Conservation (phyloP, 1,140 invertebrate species). For the Apis laboriosa region DNA sequence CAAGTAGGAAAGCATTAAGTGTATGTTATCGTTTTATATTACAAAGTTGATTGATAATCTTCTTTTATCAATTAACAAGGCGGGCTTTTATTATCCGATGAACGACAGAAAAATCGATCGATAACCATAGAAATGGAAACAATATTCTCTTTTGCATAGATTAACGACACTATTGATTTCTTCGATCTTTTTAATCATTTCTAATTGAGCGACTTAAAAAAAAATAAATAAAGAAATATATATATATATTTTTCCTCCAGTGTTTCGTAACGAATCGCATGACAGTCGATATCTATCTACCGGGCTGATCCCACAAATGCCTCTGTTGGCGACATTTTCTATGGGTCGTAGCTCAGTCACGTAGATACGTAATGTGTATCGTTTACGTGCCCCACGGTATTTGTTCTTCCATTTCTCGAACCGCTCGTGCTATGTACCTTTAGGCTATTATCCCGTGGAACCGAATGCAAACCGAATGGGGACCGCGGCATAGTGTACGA, state of each 20-base stretch:
- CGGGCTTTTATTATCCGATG: no score
- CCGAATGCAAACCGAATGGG: constrained; percentile 11
- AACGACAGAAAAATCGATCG: neutral
- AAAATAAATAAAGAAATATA: neutral
- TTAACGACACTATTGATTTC: no score
- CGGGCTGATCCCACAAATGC: neutral
- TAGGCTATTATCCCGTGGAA: constrained; percentile 20
- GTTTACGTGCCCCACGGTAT: constrained; percentile 56
- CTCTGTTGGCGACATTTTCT: constrained; percentile 27
- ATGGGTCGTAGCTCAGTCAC: constrained; percentile 48
- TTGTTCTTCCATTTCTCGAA: constrained; percentile 45
- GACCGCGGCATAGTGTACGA: constrained; percentile 14
- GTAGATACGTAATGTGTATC: constrained; percentile 61
- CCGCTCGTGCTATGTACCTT: constrained; percentile 26
- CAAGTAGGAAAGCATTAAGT: neutral
- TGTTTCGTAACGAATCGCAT: neutral
- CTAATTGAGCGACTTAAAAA: no score
- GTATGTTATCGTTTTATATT: neutral
- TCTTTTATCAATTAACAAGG: neutral
- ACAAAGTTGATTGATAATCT: constrained; percentile 10
- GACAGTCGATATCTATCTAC: neutral
- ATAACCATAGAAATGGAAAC: neutral
- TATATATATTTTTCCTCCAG: neutral
- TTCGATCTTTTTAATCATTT: no score
- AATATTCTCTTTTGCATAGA: no score